Base-by-base conservation (phyloP, 2,113 vertebrate species). In the Lagopus leucura region DNA sequence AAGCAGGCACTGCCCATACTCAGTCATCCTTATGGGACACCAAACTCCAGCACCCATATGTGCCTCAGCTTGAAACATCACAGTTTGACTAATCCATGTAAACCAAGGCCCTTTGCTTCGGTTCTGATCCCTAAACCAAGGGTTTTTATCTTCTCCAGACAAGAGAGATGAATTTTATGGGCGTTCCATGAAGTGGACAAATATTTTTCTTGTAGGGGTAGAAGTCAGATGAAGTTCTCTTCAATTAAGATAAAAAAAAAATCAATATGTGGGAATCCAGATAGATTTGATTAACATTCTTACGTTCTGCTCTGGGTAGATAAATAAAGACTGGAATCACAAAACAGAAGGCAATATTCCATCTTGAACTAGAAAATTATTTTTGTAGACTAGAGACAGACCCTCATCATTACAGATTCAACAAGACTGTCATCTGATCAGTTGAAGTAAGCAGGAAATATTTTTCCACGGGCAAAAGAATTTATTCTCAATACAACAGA, bases 391-490 rank as follows among this genome's bases (percentile, higher is more conserved):
- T 74, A 87, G 18, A 92, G 43, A 65, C 50, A 88, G 61, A 86
- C 2, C 6, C 25, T 6, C 45, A 38, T 76, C 81, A 60, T 66
- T 86, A 92, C 20, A 60, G 60, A 93, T 75, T 67, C 73, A 70
- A 34, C 16, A 89, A 27, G 30, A 84, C 86, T 75, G 74, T 72
- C 38, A 54, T 78, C 91, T 52, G 50, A 90, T 57, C 76, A 82
- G 76, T 76, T 83, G 50, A 92, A 97, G 80, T 21, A 88, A 93
- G 93, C 90, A 96, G 94, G 93, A 97, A 97, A 94, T 96, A 93
- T 65, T 96, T 97, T 93, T 93, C 94, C 76, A 65, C 5, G 70
- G 45, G 72, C 90, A 92, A 91, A 97, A 94, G 76, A 96, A 96
- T 92, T 75, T 94, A 83, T 94, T 81, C 69, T 86, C 60, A 67